Base-by-base conservation (phyloP, 35 echinoderm and acorn worm species). In the Strongylocentrotus purpuratus region DNA sequence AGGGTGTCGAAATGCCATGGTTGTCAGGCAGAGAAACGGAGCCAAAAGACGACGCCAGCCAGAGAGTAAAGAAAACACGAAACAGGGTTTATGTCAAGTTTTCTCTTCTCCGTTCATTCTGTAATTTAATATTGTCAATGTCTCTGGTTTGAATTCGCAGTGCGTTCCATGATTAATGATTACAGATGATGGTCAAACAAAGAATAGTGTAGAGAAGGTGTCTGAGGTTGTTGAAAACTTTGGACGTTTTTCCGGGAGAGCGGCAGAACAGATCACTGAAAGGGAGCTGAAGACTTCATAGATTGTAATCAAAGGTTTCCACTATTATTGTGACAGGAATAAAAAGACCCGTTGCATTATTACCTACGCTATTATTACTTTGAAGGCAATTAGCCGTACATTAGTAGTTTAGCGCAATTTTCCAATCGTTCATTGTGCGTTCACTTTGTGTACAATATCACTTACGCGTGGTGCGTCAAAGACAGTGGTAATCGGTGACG, bases 1-100 rank as follows among this genome's bases (percentile, higher is more conserved):
- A 78, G 65, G 65, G 65, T 78, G 65, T 78, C 65, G 65, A 78
- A 78, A 78, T 78, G 65, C 65, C 65, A 78, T n/a, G 65, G 65
- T 78, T 78, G 65, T 78, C 65, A 78, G 65, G 65, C 65, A 78
- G 20, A 78, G 65, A 78, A 59, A 78, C 65, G 28, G 22, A 78
- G 65, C 65, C 65, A 25, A 78, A 2, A 78, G 65, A 78, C 65
- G 65, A 78, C 65, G 65, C 65, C 65, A 78, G 65, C 28, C 65
- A 28, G 65, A 28, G 22, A 78, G 8, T 17, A 78, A 78, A 78
- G 25, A 78, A 20, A 70, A 70, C 65, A 78, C 28, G 7, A 78
- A 78, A 78, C 65, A 28, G 65, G 65, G 4, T 78, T 4, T n/a
- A 28, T 78, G 5, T 78, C 52, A 4, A n/a, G 20, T 28, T 78